Conservation (phyloP, 2,888 invertebrate species). For the Leptinotarsa peninsularis region DNA sequence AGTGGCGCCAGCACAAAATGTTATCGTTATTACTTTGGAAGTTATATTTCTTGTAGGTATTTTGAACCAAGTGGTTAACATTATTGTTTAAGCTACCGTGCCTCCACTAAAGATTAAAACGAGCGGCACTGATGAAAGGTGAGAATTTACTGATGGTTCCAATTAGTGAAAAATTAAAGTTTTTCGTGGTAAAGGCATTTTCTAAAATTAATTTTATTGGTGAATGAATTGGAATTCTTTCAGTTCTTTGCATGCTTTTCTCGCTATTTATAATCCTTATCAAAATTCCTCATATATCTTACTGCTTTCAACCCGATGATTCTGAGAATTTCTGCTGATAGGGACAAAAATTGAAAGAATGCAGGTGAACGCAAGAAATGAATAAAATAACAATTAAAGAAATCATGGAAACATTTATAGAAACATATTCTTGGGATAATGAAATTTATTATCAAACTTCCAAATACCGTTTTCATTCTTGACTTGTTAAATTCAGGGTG, state of each 20-base stretch:
- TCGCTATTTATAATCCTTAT: slow-evolving; percentile 19
- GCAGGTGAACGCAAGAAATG: neutral
- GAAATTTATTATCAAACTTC: neutral
- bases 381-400: neutral
- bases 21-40: slow-evolving; percentile 27
- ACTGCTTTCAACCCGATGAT: slow-evolving; percentile 2
- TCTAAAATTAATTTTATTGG: slow-evolving; percentile 32
- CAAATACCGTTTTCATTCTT: neutral
- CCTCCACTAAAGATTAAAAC: slow-evolving; percentile 26
- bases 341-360: neutral
- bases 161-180: slow-evolving; percentile 35
- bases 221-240: slow-evolving; percentile 26
- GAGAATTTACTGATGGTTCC: slow-evolving; percentile 28
- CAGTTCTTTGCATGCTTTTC: slow-evolving; percentile 19
- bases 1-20: slow-evolving; percentile 21
- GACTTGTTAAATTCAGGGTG: neutral
- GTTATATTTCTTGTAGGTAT: slow-evolving; percentile 34
- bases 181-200: slow-evolving; percentile 29
- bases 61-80: slow-evolving; percentile 37
- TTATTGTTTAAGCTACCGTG: slow-evolving; percentile 41
- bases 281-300: slow-evolving; percentile 13
- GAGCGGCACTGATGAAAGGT: slow-evolving; percentile 36
- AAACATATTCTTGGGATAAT: neutral
- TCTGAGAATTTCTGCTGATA: neutral
- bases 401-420: neutral